Evolutionary conservation across 2,888 invertebrate genomes (phyloP).

Genomic region (Tortricodes alternella): DNA sequence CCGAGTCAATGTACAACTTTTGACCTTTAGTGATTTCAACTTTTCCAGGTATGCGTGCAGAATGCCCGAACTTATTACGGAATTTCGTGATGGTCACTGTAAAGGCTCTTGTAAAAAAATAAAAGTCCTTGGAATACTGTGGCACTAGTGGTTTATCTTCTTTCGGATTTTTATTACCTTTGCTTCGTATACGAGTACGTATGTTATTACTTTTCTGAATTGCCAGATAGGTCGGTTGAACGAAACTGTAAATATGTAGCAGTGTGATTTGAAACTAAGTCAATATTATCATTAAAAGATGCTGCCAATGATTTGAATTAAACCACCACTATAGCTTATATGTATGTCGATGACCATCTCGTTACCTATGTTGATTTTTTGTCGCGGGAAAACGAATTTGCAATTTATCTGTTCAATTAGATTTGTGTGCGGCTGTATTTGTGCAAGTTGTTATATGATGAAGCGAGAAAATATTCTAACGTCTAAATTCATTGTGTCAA

Average conservation of each 20-base stretch:
- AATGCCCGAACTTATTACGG: not conserved
- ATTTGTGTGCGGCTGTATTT: no score
- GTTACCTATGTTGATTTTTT: no score
- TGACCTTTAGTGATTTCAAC: conserved; percentile 18
- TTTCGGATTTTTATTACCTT: conserved; percentile 14
- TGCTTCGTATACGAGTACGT: conserved; percentile 26
- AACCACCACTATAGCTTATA: not conserved
- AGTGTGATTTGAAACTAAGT: not conserved
- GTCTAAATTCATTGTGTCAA: not conserved
- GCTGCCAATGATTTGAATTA: conserved; percentile 6
- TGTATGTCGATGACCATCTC: not conserved
- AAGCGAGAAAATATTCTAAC: not conserved
- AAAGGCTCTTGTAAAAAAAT: conserved; percentile 9
- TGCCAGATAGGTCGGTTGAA: conserved; percentile 34
- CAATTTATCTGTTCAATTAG: not conserved
- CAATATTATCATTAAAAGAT: conserved; percentile 7
- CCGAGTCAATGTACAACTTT: conserved; percentile 15
- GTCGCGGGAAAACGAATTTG: no score
- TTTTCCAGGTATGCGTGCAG: conserved; percentile 17
- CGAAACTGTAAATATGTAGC: not conserved
- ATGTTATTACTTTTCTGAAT: conserved; percentile 43
- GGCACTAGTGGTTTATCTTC: conserved; percentile 11
- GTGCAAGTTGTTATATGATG: no score
- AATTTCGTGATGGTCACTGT: not conserved
- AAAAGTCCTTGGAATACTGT: conserved; percentile 8